Base-by-base conservation (phyloP, 1,140 invertebrate genomes). In the Theocolax elegans region DNA sequence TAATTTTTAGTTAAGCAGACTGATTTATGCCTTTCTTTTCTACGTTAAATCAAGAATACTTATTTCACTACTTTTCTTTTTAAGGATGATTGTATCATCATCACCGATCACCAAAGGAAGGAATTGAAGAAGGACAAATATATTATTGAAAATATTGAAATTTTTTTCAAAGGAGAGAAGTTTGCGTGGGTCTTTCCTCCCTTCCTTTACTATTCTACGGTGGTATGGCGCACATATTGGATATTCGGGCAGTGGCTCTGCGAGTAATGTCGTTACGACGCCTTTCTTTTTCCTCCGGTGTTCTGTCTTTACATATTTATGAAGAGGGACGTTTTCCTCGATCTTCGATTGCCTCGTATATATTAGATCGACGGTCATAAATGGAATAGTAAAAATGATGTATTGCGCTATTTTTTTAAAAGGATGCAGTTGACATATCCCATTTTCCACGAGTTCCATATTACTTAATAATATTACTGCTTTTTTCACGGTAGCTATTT, bases 291-390 rank as follows among this genome's bases (percentile, higher is more conserved):
- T 25, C 21, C 38, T 54, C 19, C 0, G 1, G 6, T 27, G 4
- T n/a, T 65, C 35, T 40, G n/a, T 67, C 44, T 67, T 60, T 67
- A 67, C 66, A 67, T 67, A 67, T 67, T 67, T 67, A 67, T 67
- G 56, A 67, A 67, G 66, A 67, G 29, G 27, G 56, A 58, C 42
- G 46, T 13, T 23, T 29, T 40, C 27, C 40, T 13, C 2, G 25
- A 15, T 31, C 40, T 48, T 51, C 56, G 56, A 67, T 60, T 67
- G 19, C 54, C 40, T 38, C 54, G 40, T 38, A n/a, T 21, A 35
- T 2, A 9, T 17, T 38, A 38, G 21, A 12, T 9, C 21, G 19
- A 23, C 54, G 42, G 49, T 8, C 42, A 29, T 51, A 59, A 56
- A 66, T 56, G 49, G 40, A 69, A 63, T 48, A 44, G 49, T 46